Percentiles rank a stretch among this genome's conserved stretches.
Evolutionary conservation across 2,113 vertebrate genomes (phyloP).

Genomic region (Marmota flaviventris): DNA sequence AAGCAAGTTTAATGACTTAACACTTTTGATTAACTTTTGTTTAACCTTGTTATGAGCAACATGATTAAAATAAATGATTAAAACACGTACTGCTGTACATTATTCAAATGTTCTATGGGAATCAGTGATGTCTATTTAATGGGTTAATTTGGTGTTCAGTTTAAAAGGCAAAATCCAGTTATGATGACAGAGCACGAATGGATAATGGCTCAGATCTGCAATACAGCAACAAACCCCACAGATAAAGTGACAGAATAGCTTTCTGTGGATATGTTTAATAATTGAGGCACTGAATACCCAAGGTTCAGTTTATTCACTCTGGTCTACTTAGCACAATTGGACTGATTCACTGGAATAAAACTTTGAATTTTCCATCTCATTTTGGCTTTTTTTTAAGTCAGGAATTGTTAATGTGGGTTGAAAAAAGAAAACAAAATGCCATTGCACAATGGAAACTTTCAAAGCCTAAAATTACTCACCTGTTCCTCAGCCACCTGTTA

Average conservation of each 20-base stretch:
- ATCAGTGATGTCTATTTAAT: neutral
- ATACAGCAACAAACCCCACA: neutral
- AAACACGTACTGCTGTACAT: neutral
- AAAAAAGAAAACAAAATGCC: slow-evolving; percentile 46
- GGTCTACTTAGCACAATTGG: neutral
- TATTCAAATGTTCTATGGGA: slow-evolving; percentile 1
- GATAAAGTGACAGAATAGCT: slow-evolving; percentile 30
- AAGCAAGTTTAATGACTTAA: neutral
- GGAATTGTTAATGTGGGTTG: neutral
- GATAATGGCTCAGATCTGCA: slow-evolving; percentile 19
- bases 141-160: neutral
- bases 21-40: slow-evolving; percentile 33
- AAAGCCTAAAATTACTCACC: neutral
- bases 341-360: slow-evolving; percentile 24
- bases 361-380: neutral
- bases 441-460: slow-evolving; percentile 24
- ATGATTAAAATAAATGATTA: slow-evolving; percentile 46
- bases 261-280: slow-evolving; percentile 38
- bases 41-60: slow-evolving; percentile 38
- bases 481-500: neutral
- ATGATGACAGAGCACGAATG: neutral
- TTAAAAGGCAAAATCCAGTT: slow-evolving; percentile 30
- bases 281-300: neutral
- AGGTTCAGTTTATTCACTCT: slow-evolving; percentile 48
- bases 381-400: neutral